These are phyloP conservation scores for Drosophila gunungcola DNA, from an alignment of 1,140 invertebrate species.

Conservation along the genomic window DNA sequence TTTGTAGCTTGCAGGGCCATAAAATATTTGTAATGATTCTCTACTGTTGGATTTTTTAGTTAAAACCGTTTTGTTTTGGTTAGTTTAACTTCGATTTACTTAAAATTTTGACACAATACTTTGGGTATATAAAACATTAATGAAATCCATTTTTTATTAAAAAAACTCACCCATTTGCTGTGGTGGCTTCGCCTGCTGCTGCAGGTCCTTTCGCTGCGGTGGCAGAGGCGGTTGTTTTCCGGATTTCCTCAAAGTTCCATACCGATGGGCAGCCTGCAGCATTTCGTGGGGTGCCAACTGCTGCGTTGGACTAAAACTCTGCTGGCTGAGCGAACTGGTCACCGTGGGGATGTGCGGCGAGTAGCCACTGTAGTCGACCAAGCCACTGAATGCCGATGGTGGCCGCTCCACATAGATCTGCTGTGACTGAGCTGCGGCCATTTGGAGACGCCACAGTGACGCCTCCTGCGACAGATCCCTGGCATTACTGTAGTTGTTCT, in stretches of 20 bases:
- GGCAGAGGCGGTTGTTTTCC: slow-evolving; percentile 68
- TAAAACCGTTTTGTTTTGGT: too few relatives aligned
- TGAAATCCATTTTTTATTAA: too few relatives aligned
- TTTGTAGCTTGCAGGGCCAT: too few relatives aligned
- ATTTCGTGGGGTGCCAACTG: slow-evolving; percentile 66
- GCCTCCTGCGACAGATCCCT: slow-evolving; percentile 95
- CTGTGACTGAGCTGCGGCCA: slow-evolving; percentile 88
- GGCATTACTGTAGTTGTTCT: slow-evolving; percentile 95
- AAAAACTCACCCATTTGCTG: slow-evolving; percentile 70
- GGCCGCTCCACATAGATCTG: slow-evolving; percentile 81
- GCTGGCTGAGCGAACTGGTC: slow-evolving; percentile 74
- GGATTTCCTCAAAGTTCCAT: slow-evolving; percentile 74
- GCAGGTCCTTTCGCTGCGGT: slow-evolving; percentile 66
- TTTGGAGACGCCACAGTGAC: slow-evolving; percentile 96
- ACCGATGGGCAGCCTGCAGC: slow-evolving; percentile 75
- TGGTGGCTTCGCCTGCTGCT: slow-evolving; percentile 53
- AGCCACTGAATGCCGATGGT: slow-evolving; percentile 73
- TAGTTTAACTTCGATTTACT: too few relatives aligned
- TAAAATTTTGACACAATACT: too few relatives aligned
- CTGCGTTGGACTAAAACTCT: slow-evolving; percentile 58
- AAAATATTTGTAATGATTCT: too few relatives aligned
- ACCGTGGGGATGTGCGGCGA: slow-evolving; percentile 74
- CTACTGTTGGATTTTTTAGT: too few relatives aligned
- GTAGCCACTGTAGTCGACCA: slow-evolving; percentile 79
- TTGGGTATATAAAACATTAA: too few relatives aligned